Conservation (phyloP, 64 coral and sea anemone species). For the Montipora foliosa region DNA sequence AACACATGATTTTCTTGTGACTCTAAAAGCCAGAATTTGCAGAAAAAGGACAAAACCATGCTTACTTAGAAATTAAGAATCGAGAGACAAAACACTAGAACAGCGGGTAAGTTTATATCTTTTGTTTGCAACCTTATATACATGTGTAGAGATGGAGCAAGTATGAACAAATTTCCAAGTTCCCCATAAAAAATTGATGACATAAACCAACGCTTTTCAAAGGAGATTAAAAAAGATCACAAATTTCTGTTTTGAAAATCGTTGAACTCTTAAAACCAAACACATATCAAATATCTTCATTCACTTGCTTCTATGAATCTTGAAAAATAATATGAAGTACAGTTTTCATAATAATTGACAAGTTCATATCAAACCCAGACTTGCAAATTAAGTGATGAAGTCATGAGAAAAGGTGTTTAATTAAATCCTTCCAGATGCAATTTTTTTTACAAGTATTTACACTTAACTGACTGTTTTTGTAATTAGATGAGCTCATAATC, state of each 20-base stretch:
- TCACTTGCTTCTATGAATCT: background rate
- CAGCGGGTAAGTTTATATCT: constrained; percentile 31
- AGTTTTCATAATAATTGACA: background rate
- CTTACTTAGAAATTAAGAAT: background rate
- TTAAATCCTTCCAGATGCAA: too few relatives aligned
- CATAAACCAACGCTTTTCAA: background rate
- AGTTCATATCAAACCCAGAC: too few relatives aligned
- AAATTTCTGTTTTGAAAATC: background rate
- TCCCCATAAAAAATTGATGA: constrained; percentile 33
- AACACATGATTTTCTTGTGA: background rate
- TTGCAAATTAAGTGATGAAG: too few relatives aligned
- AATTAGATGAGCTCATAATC: too few relatives aligned
- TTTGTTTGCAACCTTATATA: constrained; percentile 21
- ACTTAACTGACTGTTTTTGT: too few relatives aligned
- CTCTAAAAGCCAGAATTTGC: background rate
- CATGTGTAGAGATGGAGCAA: background rate
- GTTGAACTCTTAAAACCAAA: background rate
- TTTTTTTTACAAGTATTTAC: too few relatives aligned
- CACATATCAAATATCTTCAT: background rate
- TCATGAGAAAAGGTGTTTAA: too few relatives aligned
- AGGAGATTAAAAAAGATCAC: background rate
- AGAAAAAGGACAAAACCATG: background rate
- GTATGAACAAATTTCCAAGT: background rate
- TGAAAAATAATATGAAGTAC: background rate
- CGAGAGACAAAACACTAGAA: constrained; percentile 20